Evolutionary conservation across 1,140 invertebrate species (phyloP).

Genomic region (Pogonomyrmex barbatus): DNA sequence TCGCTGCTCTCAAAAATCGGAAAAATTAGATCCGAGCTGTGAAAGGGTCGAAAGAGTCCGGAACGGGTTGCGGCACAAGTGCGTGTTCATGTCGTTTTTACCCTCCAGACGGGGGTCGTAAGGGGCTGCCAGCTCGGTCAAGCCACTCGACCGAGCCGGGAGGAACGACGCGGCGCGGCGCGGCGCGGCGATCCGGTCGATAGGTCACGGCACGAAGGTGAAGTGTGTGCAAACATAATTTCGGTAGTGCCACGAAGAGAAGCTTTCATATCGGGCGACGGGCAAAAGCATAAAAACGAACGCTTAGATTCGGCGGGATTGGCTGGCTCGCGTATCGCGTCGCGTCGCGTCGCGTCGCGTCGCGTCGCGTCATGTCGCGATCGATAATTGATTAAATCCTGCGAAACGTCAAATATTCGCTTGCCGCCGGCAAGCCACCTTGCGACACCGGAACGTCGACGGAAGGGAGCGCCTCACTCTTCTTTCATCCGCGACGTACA

Average conservation of each 20-base stretch:
- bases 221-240: slow-evolving; percentile 76
- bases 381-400: slow-evolving; percentile 66
- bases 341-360: slow-evolving; percentile 20
- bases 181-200: slow-evolving; percentile 57
- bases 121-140: slow-evolving; percentile 48
- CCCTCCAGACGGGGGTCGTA: slow-evolving; percentile 11
- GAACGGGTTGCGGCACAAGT: slow-evolving; percentile 20
- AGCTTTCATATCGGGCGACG: slow-evolving; percentile 20
- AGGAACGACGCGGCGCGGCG: background rate
- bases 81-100: slow-evolving; percentile 41
- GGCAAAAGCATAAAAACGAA: slow-evolving; percentile 18
- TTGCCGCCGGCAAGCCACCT: background rate
- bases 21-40: background rate
- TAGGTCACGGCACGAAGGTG: slow-evolving; percentile 66
- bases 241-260: slow-evolving; percentile 66
- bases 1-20: slow-evolving; percentile 1
- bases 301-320: slow-evolving; percentile 49
- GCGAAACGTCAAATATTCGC: slow-evolving; percentile 53
- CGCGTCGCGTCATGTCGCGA: slow-evolving; percentile 12
- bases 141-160: slow-evolving; percentile 20
- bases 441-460: slow-evolving; percentile 30
- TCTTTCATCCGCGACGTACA: slow-evolving; percentile 17
- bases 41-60: slow-evolving; percentile 30
- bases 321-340: background rate
- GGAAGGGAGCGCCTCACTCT: background rate